phyloP scores from a whole-genome alignment of 1,140 invertebrate genomes.

The Drosophila chauvacae region DNA sequence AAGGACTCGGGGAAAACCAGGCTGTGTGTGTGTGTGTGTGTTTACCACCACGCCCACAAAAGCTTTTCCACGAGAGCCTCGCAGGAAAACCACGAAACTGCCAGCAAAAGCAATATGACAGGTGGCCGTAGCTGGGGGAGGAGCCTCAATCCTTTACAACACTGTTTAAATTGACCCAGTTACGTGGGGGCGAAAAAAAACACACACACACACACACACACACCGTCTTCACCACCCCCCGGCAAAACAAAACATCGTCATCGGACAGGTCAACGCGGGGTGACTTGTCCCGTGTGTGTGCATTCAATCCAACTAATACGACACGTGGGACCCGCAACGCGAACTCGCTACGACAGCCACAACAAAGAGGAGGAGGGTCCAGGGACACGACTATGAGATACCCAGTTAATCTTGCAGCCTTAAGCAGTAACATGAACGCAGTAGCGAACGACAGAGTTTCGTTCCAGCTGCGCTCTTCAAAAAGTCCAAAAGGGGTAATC shows the following conservation, averaged over 20 bases:
- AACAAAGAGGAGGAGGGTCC: not conserved
- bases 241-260: slow-evolving; percentile 23
- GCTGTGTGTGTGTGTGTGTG: slow-evolving; percentile 24
- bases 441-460: no score
- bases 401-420: not conserved
- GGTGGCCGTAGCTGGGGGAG: not conserved
- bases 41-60: slow-evolving; percentile 65
- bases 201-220: slow-evolving; percentile 1
- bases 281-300: slow-evolving; percentile 25
- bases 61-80: slow-evolving; percentile 40
- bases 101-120: slow-evolving; percentile 39
- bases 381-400: not conserved
- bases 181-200: slow-evolving; percentile 24
- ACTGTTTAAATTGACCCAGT: slow-evolving; percentile 69
- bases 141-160: slow-evolving; percentile 60
- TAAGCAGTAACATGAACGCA: no score
- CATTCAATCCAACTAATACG: slow-evolving; percentile 72
- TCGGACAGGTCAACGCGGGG: slow-evolving; percentile 36
- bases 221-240: not conserved
- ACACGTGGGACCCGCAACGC: slow-evolving; percentile 62
- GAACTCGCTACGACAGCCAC: slow-evolving; percentile 39
- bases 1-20: slow-evolving; percentile 51
- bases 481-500: not conserved
- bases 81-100: slow-evolving; percentile 61
- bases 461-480: no score